Base-by-base conservation (phyloP, 2,888 invertebrate species). In the Calephelis perditalis region DNA sequence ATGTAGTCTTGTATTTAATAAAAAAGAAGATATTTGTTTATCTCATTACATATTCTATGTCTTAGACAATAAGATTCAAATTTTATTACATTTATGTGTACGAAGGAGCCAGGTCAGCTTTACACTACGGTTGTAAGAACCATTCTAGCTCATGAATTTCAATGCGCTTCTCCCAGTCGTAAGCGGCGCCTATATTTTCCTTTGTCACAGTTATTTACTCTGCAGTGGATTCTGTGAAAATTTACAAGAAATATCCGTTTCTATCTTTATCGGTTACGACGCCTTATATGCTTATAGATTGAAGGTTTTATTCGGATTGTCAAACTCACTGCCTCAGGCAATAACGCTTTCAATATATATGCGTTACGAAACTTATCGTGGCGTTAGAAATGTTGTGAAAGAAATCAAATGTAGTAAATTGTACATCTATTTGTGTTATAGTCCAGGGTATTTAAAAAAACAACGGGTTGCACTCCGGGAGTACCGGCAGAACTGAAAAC, bases 111-210 rank as follows among this genome's bases (percentile, higher is more conserved):
- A 54, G 57, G 57, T 61, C 61, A 57, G 57, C 57, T 61, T 54
- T 61, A 57, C 52, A 61, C 57, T 57, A 40, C 52, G 45, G 44
- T 52, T 54, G 43, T 49, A 61, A 57, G 52, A 57, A 57, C 57
- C 59, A 61, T 63, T 63, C 59, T 61, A 61, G 62, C 58, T 67
- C 67, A 65, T 65, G 65, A 67, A 67, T 65, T 65, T 64, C 63
- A 67, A 67, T 64, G 61, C 60, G 57, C 59, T 26, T 60, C 56
- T 45, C 36, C 57, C 55, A 56, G 60, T 57, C 59, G 66, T 64
- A 63, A 65, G 64, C 65, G 64, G 63, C 62, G 56, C 62, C 59
- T 64, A 60, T 67, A 62, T 65, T 64, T 63, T 66, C 65, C 63
- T 63, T 65, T 67, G 63, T 67, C 60, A 60, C 61, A 54, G 61